phyloP scores from a whole-genome alignment of 2,113 vertebrate species.

The Trogon surrucura region DNA sequence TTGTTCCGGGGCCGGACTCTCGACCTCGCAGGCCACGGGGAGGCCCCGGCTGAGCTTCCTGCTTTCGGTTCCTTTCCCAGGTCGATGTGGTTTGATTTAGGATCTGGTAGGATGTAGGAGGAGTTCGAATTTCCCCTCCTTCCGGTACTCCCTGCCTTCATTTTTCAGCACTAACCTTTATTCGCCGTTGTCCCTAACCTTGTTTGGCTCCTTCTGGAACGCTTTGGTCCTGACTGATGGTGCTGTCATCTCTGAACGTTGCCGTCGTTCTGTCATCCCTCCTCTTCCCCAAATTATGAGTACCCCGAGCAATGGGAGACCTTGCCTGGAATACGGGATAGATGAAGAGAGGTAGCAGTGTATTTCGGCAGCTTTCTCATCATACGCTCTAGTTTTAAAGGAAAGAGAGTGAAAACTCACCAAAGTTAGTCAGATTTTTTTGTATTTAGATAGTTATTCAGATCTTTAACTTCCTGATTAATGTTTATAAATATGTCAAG shows the following conservation, averaged over 20 bases:
- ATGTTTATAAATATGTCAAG: no score
- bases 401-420: background rate
- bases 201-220: background rate
- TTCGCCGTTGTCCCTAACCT: background rate
- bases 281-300: background rate
- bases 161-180: background rate
- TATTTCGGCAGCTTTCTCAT: rapidly evolving
- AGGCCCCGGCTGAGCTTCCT: background rate
- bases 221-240: background rate
- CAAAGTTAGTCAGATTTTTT: background rate
- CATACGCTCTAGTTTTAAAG: rapidly evolving
- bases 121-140: background rate
- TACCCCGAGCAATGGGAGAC: background rate
- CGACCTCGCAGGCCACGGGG: background rate
- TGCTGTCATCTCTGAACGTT: background rate
- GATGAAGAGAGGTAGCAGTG: background rate
- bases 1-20: rapidly evolving
- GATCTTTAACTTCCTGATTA: background rate
- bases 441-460: no score
- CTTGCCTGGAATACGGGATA: background rate
- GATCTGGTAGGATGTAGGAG: background rate
- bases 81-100: background rate
- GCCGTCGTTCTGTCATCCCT: background rate
- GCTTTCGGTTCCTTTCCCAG: background rate
- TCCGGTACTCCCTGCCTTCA: background rate